Evolutionary conservation across 2,888 invertebrate species (phyloP), one percentile per base, ranked within the genome.

Genomic region (Dryomyza anilis): DNA sequence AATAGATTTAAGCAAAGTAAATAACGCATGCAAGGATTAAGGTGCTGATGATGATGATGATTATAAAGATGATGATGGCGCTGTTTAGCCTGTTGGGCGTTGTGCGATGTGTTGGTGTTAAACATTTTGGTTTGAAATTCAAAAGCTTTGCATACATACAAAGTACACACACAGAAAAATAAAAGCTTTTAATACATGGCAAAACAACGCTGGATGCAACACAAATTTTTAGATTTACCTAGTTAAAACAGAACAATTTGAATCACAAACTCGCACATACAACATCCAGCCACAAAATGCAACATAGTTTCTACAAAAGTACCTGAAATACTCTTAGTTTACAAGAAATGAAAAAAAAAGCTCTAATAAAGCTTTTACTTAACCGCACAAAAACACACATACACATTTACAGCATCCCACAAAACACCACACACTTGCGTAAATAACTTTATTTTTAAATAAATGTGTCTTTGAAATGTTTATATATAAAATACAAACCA

Each of bases 231-330:
- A n/a, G n/a, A n/a, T n/a, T n/a, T n/a, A n/a, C n/a, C n/a, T n/a
- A n/a, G n/a, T n/a, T n/a, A n/a, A n/a, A n/a, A n/a, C n/a, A n/a
- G n/a, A 8, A 48, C 10, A 59, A 25, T 50, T n/a, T 50, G 27
- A 25, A 57, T 25, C 14, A 43, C 27, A 43, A 3, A n/a, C 3
- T 14, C 39, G n/a, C 14, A 43, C 25, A 25, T 43, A 43, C 21
- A 25, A 45, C 23, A 43, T n/a, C 16, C 45, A 45, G 2, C 53
- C 19, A 39, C 14, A 14, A 61, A 16, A 33, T 36, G 48, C 27
- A 16, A 60, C 27, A 16, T 30, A 64, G 57, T 65, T 64, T 58
- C 56, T 60, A 66, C n/a, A 67, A 56, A 67, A 65, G 67, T 70
- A 64, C 60, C 67, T 65, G 66, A 61, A 65, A 39, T 62, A 27